These are phyloP conservation scores for Charadrius vociferus DNA, from an alignment of 2,113 vertebrate genomes.

Conservation along the genomic window DNA sequence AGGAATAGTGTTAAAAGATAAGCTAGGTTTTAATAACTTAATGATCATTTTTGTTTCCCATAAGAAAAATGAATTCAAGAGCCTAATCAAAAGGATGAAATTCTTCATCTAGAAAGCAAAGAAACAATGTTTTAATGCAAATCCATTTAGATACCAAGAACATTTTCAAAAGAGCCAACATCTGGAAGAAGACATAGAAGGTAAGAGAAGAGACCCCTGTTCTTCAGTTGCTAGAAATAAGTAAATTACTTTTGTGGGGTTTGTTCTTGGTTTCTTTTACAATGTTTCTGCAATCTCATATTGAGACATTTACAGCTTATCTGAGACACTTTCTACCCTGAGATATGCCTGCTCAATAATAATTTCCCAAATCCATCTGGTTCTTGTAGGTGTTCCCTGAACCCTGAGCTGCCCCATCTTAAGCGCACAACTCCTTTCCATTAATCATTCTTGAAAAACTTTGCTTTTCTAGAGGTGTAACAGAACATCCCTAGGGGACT, in stretches of 20 bases:
- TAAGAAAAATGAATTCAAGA: background rate
- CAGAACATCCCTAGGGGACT: background rate
- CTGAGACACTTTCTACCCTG: background rate
- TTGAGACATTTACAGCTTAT: background rate
- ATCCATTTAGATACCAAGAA: background rate
- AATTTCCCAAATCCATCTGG: background rate
- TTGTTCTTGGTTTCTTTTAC: background rate
- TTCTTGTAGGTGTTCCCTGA: background rate
- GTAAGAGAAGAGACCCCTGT: background rate
- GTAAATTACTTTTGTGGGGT: accelerated
- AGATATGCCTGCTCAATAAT: background rate
- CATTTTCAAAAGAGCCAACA: background rate
- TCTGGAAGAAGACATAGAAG: background rate
- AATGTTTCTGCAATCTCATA: background rate
- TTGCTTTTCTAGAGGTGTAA: background rate
- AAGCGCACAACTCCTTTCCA: background rate
- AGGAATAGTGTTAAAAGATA: background rate
- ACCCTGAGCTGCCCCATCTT: background rate
- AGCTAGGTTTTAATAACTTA: background rate
- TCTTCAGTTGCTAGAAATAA: background rate
- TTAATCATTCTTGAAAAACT: background rate
- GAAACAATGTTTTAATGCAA: background rate
- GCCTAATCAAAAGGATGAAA: background rate
- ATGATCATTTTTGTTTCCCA: background rate
- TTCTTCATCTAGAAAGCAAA: background rate